Evolutionary conservation across 2,797 vertebrate genomes (phyloP).

Genomic region (Borostomias antarcticus): DNA sequence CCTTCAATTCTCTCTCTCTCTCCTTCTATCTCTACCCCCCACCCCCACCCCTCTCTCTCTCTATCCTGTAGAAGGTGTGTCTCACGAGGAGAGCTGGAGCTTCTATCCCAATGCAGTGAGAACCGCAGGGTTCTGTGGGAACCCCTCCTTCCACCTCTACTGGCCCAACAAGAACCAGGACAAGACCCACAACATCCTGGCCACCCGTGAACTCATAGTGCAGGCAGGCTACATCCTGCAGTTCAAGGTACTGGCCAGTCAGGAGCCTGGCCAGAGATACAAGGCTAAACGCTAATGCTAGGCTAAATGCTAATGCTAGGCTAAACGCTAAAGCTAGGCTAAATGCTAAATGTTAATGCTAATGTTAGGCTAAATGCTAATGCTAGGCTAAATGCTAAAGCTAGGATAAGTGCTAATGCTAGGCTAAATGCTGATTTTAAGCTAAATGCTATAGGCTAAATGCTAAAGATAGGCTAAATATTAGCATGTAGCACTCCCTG

Average conservation of each 20-base stretch:
- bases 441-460: no score
- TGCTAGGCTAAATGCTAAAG: no score
- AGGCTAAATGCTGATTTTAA: neutral
- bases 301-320: neutral
- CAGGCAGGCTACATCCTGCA: conserved; percentile 98
- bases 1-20: neutral
- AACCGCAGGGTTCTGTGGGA: conserved; percentile 98
- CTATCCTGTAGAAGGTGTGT: conserved; percentile 83
- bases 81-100: conserved; percentile 98
- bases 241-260: conserved; percentile 97
- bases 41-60: conserved; percentile 1
- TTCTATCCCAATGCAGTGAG: conserved; percentile 98
- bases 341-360: neutral
- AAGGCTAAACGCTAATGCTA: neutral
- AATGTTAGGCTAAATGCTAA: no score
- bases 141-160: conserved; percentile 97
- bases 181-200: conserved; percentile 92
- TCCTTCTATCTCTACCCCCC: conserved; percentile 11
- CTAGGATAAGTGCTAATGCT: no score
- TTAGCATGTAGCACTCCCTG: conserved; percentile 1
- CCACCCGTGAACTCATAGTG: conserved; percentile 95
- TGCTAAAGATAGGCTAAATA: no score
- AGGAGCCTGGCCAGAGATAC: no score
- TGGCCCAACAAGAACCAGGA: conserved; percentile 99
- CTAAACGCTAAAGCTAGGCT: neutral